These are phyloP conservation scores for Acanthiza pusilla DNA, from an alignment of 2,797 vertebrate genomes.

Conservation along the genomic window DNA sequence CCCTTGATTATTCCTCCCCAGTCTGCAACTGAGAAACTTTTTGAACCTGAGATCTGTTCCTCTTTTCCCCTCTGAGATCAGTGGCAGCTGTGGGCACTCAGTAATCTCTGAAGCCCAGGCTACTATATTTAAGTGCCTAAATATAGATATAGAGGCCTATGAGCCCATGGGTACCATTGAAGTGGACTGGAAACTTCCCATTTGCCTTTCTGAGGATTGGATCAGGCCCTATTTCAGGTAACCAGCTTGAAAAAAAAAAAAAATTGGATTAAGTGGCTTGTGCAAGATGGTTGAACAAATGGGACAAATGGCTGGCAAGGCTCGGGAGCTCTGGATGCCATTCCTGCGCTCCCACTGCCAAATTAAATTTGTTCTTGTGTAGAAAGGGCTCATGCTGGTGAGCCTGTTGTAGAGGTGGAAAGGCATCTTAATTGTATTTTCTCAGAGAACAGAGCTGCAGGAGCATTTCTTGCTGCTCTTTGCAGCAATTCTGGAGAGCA, in stretches of 20 bases:
- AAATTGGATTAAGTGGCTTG: not conserved
- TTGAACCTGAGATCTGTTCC: not conserved
- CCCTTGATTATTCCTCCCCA: not conserved
- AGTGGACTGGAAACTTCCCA: slow-evolving; percentile 39
- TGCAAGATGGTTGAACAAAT: slow-evolving; percentile 48
- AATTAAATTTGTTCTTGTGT: not conserved
- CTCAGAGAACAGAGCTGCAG: not conserved
- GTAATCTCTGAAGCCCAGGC: slow-evolving; percentile 34
- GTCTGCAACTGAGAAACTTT: not conserved
- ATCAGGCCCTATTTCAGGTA: slow-evolving; percentile 56
- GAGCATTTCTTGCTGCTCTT: not conserved
- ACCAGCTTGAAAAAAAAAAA: not conserved
- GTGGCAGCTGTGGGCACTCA: slow-evolving; percentile 41
- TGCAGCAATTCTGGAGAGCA: not conserved
- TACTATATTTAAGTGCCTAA: slow-evolving; percentile 50
- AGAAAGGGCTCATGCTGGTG: not conserved
- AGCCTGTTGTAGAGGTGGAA: not conserved
- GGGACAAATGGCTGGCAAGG: slow-evolving; percentile 53
- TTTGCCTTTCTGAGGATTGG: slow-evolving; percentile 34
- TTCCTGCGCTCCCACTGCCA: not conserved
- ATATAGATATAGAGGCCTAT: not conserved
- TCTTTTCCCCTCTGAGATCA: not conserved
- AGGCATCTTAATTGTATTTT: not conserved
- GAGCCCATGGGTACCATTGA: not conserved
- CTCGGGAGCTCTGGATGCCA: slow-evolving; percentile 50